Percentiles rank a stretch among this genome's conserved stretches.
phyloP scores from a whole-genome alignment of 1,140 invertebrate species.

The Lepidurus couesii region DNA sequence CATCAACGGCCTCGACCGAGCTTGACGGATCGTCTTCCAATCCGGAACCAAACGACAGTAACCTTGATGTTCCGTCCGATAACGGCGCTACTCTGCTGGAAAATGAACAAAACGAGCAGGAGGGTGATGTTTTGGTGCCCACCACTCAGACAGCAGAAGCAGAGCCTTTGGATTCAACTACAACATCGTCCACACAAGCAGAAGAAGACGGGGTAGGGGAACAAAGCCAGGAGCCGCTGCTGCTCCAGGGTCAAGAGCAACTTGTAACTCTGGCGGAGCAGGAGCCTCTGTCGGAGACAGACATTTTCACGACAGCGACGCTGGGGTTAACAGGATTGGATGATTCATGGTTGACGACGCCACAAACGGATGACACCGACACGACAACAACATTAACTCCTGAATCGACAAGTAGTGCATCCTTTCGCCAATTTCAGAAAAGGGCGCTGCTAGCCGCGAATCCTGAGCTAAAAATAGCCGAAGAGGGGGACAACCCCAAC shows the following conservation, averaged over 20 bases:
- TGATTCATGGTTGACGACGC: constrained; percentile 12
- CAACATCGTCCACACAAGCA: not conserved
- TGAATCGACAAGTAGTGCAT: too few relatives aligned
- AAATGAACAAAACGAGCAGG: not conserved
- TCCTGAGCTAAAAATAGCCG: constrained; percentile 5
- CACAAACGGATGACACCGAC: constrained; percentile 20
- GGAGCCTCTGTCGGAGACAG: constrained; percentile 3
- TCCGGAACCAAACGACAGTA: not conserved
- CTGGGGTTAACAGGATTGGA: not conserved
- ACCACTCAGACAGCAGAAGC: not conserved
- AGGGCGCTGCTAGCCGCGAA: not conserved
- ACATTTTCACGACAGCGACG: not conserved
- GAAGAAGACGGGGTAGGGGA: not conserved
- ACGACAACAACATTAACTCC: not conserved
- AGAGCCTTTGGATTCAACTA: not conserved
- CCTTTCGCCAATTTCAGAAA: not conserved
- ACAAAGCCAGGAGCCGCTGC: not conserved
- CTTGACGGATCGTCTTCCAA: constrained; percentile 1
- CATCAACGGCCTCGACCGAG: not conserved
- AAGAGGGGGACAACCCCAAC: not conserved
- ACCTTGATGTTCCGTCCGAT: constrained; percentile 1
- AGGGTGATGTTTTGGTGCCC: not conserved
- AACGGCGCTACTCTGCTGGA: not conserved
- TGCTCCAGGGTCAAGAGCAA: not conserved
- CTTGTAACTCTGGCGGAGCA: not conserved